A percentile compares a stretch with the other conserved stretches of the same genome.
Evolutionary conservation across 2,888 invertebrate species (phyloP).

Genomic region (Keiferia lycopersicella): DNA sequence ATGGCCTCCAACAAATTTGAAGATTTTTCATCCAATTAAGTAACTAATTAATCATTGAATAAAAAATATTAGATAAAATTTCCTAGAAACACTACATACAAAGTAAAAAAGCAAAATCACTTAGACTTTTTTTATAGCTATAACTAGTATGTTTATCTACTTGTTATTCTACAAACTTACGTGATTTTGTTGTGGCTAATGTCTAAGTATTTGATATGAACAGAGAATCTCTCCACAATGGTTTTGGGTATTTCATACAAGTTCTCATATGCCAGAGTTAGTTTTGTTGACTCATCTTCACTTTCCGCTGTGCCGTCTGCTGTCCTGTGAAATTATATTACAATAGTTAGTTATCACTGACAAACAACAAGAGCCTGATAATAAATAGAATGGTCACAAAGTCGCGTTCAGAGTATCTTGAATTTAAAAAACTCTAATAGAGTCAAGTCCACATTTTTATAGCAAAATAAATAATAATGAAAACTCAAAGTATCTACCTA

Average conservation of each 20-base stretch:
- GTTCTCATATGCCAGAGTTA: slow-evolving; percentile 87
- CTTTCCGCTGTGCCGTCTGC: slow-evolving; percentile 45
- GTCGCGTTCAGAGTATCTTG: neutral
- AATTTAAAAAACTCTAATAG: no score
- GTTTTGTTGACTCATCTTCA: slow-evolving; percentile 76
- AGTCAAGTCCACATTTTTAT: no score
- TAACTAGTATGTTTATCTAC: no score
- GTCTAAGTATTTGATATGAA: slow-evolving; percentile 84
- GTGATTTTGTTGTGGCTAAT: slow-evolving; percentile 87
- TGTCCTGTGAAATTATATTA: slow-evolving; percentile 45
- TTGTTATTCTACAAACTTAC: slow-evolving; percentile 67
- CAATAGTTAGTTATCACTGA: neutral
- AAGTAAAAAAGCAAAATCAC: no score
- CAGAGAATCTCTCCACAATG: slow-evolving; percentile 83
- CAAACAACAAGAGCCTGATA: neutral
- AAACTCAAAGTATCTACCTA: no score
- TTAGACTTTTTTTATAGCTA: no score
- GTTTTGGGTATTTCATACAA: slow-evolving; percentile 84
- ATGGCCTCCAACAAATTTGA: no score
- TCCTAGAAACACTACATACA: no score
- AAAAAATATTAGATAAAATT: no score
- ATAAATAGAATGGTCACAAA: neutral
- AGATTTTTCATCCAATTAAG: no score
- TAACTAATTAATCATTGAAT: no score
- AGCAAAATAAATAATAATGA: no score